Evolutionary conservation across 2,797 vertebrate species (phyloP).

Genomic region (Pseudocheirus occidentalis): DNA sequence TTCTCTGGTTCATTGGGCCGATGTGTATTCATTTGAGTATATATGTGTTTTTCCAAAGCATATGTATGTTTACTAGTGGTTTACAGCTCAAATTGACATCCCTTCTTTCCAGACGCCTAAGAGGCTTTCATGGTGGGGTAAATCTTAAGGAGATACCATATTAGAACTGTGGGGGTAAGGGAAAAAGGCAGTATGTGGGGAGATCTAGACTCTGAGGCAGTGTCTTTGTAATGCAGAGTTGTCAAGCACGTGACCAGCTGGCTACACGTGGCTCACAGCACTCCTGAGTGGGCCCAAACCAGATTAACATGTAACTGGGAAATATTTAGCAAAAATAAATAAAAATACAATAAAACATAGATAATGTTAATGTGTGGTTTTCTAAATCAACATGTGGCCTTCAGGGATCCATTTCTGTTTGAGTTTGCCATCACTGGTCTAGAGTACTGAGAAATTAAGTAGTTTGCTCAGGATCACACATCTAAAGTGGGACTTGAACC

Average conservation of each 20-base stretch:
- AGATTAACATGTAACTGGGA: background rate
- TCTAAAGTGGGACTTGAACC: background rate
- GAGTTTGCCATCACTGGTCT: background rate
- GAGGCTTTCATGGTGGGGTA: background rate
- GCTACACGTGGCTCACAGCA: no score
- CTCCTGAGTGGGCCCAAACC: background rate
- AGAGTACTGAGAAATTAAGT: background rate
- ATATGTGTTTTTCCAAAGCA: slow-evolving; percentile 41
- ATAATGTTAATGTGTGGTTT: background rate
- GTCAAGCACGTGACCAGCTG: background rate
- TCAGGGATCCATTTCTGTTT: background rate
- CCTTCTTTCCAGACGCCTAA: slow-evolving; percentile 35
- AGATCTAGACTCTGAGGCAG: background rate
- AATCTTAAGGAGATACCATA: background rate
- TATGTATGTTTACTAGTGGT: slow-evolving; percentile 57
- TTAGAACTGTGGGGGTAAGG: background rate
- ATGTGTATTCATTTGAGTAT: slow-evolving; percentile 57
- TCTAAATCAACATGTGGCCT: background rate
- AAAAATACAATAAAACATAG: background rate
- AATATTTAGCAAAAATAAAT: background rate
- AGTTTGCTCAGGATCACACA: background rate
- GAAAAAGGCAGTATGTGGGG: background rate
- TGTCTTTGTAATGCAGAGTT: background rate
- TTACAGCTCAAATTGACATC: slow-evolving; percentile 57
- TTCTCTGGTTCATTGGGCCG: slow-evolving; percentile 50